Base-by-base conservation (phyloP, 2,797 vertebrate genomes). In the Rallus crepitans region DNA sequence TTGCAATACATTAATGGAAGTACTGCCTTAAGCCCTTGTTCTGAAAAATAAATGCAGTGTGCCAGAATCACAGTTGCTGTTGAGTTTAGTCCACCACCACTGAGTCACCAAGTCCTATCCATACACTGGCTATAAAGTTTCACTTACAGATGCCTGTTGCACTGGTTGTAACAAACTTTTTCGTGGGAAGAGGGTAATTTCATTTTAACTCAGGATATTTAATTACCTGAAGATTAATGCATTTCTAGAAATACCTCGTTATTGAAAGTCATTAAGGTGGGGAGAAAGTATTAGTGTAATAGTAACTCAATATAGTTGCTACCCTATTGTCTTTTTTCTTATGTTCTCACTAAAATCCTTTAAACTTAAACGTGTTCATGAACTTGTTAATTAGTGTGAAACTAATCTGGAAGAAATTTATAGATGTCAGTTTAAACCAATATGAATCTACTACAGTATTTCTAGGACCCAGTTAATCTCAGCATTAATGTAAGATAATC, bases 381-480 rank as follows among this genome's bases (percentile, higher is more conserved):
- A 83, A 40, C 24, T 90, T 59, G 9, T 73, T 82, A 56, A 93
- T 84, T 80, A 53, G 20, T 39, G 3, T 79, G 30, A 63, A 68
- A 45, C 66, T 84, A 0, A 73, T 57, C 20, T 90, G 52, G 83
- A 82, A 87, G 20, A 78, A 39, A 25, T n/a, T 11, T 33, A 10
- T 55, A 12, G 47, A 2, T 82, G 31, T 70, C 30, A 82, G 14
- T 81, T 70, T 71, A 61, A 95, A 87, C 13, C 21, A 66, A 11
- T 80, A 28, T 69, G 25, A 17, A 59, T 90, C 68, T 53, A 21
- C 35, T 91, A 19, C 5, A 28, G 19, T 84, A 63, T 90, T 96
- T 91, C 73, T 82, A 85, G 76, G 94, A 78, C 50, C 30, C 64
- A 75, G 45, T 47, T 94, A 84, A 87, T 82, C 55, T 89, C 53